Evolutionary conservation across 2,797 vertebrate species (phyloP), one percentile per base, ranked within the genome.

Genomic region (Crocidura indochinensis): DNA sequence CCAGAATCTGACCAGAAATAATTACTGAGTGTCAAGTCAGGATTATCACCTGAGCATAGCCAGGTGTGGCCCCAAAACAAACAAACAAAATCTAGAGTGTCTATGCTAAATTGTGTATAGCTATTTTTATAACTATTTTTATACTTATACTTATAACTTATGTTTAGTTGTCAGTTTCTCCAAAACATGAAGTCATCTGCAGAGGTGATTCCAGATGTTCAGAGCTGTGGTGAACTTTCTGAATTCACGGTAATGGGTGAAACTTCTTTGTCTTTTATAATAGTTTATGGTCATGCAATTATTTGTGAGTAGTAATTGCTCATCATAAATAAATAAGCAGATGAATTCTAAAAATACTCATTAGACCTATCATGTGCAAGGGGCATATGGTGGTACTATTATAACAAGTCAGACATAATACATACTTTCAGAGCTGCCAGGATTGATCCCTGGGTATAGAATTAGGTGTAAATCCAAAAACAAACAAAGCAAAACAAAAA

Each of bases 101-200:
- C 38, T 38, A 38, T 38, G 38, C 38, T 38, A 38, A 38, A 38
- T 38, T 38, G 38, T 38, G 38, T 38, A 38, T 38, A 38, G 38
- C 38, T 53, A 14, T 53, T 38, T 53, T 53, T 53, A 53, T 53
- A 53, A 53, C 51, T 38, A 38, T 38, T 38, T 38, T 38, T 38
- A 49, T 6, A 72, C 56, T 8, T 29, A 8, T 31, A 80, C 72
- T 78, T 60, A 29, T 84, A 72, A n/a, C 56, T 93, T 85, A 31
- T 74, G 46, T 19, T 72, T 65, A 81, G 84, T 51, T 96, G 93
- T 84, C 68, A 72, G 44, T 88, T 92, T 92, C 84, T 92, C 47
- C 87, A 51, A 88, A 89, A 69, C 11, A 74, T 73, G 80, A 93
- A 94, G 81, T 91, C 93, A 31, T 77, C 74, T 86, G 64, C 24